Base-by-base conservation (phyloP, 2,797 vertebrate species). In the Alectoris magna region DNA sequence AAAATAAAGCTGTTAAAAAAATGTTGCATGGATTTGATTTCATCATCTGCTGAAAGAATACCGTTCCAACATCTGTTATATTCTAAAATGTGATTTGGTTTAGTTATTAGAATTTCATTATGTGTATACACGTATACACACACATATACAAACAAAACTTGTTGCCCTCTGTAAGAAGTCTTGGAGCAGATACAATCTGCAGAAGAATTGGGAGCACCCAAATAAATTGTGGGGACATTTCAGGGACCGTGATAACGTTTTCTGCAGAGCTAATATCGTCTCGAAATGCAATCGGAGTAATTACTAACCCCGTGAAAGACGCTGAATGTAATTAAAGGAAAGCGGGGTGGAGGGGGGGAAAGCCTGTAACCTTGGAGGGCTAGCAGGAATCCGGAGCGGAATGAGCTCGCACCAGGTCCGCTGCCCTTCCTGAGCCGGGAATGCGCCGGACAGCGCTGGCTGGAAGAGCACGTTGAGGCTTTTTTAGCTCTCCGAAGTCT, bases 321-420 rank as follows among this genome's bases (percentile, higher is more conserved):
- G 13, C 26, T 34, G 81, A 38, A 23, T 14, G 63, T 75, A 77
- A 95, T 94, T 92, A 90, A 93, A 93, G 38, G 72, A 80, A 67
- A 15, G 24, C 31, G 27, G 43, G 21, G 43, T 17, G 9, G 6
- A 1, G n/a, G 6, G 0, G 3, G 4, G 27, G 49, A 46, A 60
- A 31, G 27, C 7, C 24, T 43, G 89, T 93, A 92, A 84, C 94
- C 93, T 67, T 58, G 94, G 89, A 92, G 60, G 82, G 38, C 27
- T 53, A 73, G 21, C 71, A 89, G 92, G 93, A 96, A 94, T 95
- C 70, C 34, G 73, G 63, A n/a, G 63, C 2, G 93, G 86, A 91
- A 94, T 93, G 83, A 10, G 79, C 79, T 87, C 39, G 1, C 64
- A 66, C 63, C 23, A 41, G 46, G 8, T 72, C 59, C 44, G 10